Base-by-base conservation (phyloP, 2,888 invertebrate genomes). In the Troides helena region DNA sequence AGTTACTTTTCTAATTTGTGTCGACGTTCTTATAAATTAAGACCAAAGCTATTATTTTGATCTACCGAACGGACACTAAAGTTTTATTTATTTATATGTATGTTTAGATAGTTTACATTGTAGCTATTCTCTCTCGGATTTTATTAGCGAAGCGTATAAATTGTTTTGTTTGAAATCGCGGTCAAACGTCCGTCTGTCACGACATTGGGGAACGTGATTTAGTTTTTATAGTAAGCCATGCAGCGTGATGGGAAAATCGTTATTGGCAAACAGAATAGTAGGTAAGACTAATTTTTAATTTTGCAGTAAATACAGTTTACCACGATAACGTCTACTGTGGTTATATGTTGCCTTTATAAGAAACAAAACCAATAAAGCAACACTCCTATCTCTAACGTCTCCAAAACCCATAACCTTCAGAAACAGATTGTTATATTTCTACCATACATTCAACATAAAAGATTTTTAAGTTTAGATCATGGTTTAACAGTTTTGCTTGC, bases 211-310 rank as follows among this genome's bases (percentile, higher is more conserved):
- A 64, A 56, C 70, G 67, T 64, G 67, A 70, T 64, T 56, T 46
- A 57, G 7, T 66, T 66, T 67, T 70, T 70, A 10, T 39, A 39
- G 39, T n/a, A 56, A 58, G 21, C 62, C 59, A 23, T 57, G 43
- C 53, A 56, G 30, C 70, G 61, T 67, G 70, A 67, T 70, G 67
- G 43, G 70, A 70, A 67, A 67, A 70, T 60, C 60, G 57, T 67
- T 60, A 60, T 60, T 23, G 46, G 57, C 50, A 43, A 67, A 63
- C 67, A 46, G n/a, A 46, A 62, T 50, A 46, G 58, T 43, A 25
- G 23, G 50, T 43, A 67, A 70, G 58, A 63, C 63, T 58, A 70
- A 70, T 63, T 63, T 25, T 59, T 62, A 66, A 63, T 62, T 46
- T 46, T 17, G 62, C 62, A 18, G 50, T 58, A n/a, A 62, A 65